A percentile compares a stretch with the other conserved stretches of the same genome.
Evolutionary conservation across 1,140 invertebrate genomes (phyloP).

Genomic region (Parapsyche elsis): DNA sequence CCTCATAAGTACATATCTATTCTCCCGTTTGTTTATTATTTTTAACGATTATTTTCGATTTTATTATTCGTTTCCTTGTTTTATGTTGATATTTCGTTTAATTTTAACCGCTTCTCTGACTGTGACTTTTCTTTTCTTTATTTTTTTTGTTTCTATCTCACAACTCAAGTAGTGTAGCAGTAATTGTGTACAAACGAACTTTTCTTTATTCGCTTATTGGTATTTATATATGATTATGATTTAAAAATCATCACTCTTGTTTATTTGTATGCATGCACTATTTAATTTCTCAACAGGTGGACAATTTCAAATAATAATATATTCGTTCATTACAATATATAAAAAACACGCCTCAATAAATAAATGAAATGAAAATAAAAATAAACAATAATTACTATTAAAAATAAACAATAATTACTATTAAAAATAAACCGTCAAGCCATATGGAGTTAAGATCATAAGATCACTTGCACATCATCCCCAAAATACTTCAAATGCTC

Average conservation of each 20-base stretch:
- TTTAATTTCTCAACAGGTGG: conserved; percentile 20
- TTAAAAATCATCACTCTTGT: conserved; percentile 10
- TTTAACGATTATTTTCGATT: neutral
- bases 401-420: too few relatives aligned
- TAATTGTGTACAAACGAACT: neutral
- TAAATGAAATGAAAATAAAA: too few relatives aligned
- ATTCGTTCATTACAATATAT: too few relatives aligned
- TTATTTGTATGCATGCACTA: conserved; percentile 26
- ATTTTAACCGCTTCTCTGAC: conserved; percentile 30
- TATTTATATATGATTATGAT: neutral
- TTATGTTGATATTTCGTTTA: neutral
- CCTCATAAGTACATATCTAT: neutral
- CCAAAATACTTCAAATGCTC: too few relatives aligned
- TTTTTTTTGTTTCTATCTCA: conserved; percentile 8
- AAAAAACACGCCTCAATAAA: too few relatives aligned
- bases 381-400: too few relatives aligned
- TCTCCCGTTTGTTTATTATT: neutral
- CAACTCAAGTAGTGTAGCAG: conserved; percentile 4
- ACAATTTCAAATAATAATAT: conserved; percentile 7
- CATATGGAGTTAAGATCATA: conserved; percentile 22
- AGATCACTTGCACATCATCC: too few relatives aligned
- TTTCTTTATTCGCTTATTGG: conserved; percentile 13
- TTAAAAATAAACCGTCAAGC: conserved; percentile 18
- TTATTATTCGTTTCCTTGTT: neutral
- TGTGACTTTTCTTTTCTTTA: conserved; percentile 17